A percentile compares a stretch with the other conserved stretches of the same genome.
Evolutionary conservation across 2,797 vertebrate species (phyloP).

Genomic region (Hyperoplus lanceolatus): DNA sequence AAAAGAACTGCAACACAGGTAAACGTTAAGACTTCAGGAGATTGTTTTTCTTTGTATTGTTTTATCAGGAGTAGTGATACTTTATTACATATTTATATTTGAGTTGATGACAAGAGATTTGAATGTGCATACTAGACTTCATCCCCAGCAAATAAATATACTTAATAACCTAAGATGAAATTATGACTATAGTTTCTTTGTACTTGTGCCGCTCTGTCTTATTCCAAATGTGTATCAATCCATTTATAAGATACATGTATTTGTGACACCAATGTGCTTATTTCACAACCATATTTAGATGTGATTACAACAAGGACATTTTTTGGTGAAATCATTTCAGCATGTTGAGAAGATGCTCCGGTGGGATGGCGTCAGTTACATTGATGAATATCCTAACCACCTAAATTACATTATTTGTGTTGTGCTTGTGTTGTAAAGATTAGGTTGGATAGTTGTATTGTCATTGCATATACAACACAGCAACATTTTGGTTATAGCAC

Average conservation of each 20-base stretch:
- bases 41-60: conserved; percentile 1
- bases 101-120: background rate
- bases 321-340: background rate
- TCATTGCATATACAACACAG: too few species aligned
- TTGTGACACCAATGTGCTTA: background rate
- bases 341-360: background rate
- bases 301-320: background rate
- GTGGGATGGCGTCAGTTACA: background rate
- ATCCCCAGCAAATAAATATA: background rate
- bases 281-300: background rate
- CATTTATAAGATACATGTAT: background rate
- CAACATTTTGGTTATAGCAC: too few species aligned
- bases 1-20: conserved; percentile 52
- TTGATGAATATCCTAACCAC: background rate
- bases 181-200: background rate
- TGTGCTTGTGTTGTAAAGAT: too few species aligned
- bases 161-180: background rate
- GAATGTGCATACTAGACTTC: background rate
- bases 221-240: background rate
- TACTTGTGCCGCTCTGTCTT: background rate
- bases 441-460: too few species aligned
- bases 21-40: background rate
- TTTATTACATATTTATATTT: background rate
- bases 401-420: background rate
- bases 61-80: background rate